phyloP scores from a whole-genome alignment of 2,888 invertebrate genomes.

The Mantis religiosa region DNA sequence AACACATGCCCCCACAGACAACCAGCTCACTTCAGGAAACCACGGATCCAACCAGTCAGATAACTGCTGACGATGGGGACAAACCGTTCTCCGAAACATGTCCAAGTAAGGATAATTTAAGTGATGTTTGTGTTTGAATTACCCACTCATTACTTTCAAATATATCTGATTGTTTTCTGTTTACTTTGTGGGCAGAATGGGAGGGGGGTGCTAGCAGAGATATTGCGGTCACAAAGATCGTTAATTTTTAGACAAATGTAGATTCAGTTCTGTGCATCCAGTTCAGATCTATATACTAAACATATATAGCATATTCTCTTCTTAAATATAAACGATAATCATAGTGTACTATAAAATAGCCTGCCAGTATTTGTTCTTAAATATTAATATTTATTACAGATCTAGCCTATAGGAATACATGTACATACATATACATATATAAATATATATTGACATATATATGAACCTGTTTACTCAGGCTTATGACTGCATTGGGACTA shows the following conservation, averaged over 20 bases:
- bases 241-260: not conserved
- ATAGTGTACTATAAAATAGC: conserved; percentile 27
- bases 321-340: conserved; percentile 27
- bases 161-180: conserved; percentile 28
- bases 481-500: conserved; percentile 21
- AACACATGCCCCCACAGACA: no score
- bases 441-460: not conserved
- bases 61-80: no score
- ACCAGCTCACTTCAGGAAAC: no score
- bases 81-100: no score
- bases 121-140: no score
- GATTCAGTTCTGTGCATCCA: not conserved
- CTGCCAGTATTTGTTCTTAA: conserved; percentile 29
- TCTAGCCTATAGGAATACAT: conserved; percentile 19
- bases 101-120: no score
- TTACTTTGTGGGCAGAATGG: conserved; percentile 1
- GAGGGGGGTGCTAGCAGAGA: not conserved
- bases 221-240: not conserved
- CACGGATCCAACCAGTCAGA: no score
- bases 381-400: conserved; percentile 24
- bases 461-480: conserved; percentile 17
- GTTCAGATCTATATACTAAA: not conserved
- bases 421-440: not conserved
- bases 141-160: no score
- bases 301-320: conserved; percentile 8